These are phyloP conservation scores for Megamerina dolium DNA, from an alignment of 2,888 invertebrate species.

Conservation along the genomic window DNA sequence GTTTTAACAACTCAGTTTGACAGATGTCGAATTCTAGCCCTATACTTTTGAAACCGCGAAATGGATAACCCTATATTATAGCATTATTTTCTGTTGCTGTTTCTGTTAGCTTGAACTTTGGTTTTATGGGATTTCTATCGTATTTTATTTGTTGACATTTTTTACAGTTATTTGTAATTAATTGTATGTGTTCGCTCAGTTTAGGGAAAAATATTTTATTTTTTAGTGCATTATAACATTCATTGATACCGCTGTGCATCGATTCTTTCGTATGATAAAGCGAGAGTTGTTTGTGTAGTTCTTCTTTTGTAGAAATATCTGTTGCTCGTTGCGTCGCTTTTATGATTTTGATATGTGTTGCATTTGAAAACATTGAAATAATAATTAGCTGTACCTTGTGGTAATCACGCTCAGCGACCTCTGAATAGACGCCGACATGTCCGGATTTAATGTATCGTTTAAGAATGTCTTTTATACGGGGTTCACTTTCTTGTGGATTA, in stretches of 20 bases:
- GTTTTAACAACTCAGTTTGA: no score
- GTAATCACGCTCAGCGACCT: conserved; percentile 1
- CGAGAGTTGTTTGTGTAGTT: conserved; percentile 1
- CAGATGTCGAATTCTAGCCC: conserved; percentile 13
- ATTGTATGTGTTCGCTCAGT: conserved; percentile 2
- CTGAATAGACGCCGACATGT: conserved; percentile 7
- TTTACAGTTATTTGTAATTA: conserved; percentile 16
- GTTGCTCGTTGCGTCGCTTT: conserved; percentile 10
- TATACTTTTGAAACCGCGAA: not conserved
- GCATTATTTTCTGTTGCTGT: conserved; percentile 7
- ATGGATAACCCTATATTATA: conserved; percentile 2
- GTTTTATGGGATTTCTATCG: conserved; percentile 17
- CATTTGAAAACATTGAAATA: conserved; percentile 2
- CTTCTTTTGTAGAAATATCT: conserved; percentile 8
- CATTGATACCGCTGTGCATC: conserved; percentile 3
- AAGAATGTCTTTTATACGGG: conserved; percentile 13
- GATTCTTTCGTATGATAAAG: not conserved
- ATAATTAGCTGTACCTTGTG: conserved; percentile 10
- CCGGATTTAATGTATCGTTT: conserved; percentile 8
- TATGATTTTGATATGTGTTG: conserved; percentile 4
- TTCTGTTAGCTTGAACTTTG: conserved; percentile 11
- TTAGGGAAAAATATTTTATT: conserved; percentile 8
- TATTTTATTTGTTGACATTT: conserved; percentile 13
- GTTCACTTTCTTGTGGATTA: conserved; percentile 8
- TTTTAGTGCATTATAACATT: conserved; percentile 7